phyloP scores from a whole-genome alignment of 2,797 vertebrate species.

The Darevskia nairensis region DNA sequence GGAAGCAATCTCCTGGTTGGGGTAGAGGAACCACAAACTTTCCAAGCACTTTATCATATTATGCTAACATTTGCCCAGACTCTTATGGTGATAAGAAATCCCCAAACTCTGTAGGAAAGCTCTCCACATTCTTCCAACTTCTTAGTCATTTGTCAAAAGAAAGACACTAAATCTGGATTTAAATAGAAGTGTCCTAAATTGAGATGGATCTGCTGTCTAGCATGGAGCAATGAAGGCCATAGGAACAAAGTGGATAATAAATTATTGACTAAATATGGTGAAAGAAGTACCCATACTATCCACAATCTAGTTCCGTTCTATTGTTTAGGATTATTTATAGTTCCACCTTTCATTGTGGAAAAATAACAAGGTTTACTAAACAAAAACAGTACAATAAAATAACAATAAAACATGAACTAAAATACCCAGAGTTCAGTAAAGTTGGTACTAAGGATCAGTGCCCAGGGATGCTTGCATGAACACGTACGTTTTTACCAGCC shows the following conservation, averaged over 20 bases:
- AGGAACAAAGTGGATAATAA: slow-evolving; percentile 8
- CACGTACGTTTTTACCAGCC: too few relatives aligned
- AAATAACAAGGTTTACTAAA: too few relatives aligned
- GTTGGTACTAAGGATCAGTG: too few relatives aligned
- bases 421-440: too few relatives aligned
- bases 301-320: background rate
- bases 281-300: background rate
- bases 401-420: too few relatives aligned
- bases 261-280: background rate
- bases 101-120: background rate
- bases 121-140: background rate
- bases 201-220: slow-evolving; percentile 17
- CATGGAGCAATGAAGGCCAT: slow-evolving; percentile 14
- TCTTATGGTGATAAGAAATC: background rate
- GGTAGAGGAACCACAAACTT: background rate
- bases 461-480: too few relatives aligned
- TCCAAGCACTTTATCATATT: background rate
- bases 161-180: slow-evolving; percentile 11
- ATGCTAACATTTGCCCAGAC: background rate
- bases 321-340: too few relatives aligned
- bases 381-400: too few relatives aligned
- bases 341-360: too few relatives aligned
- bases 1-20: too few relatives aligned
- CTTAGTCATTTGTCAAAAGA: slow-evolving; percentile 21
- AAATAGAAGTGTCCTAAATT: slow-evolving; percentile 17